Conservation (phyloP, 2,113 vertebrate species). For the Scalopus aquaticus region DNA sequence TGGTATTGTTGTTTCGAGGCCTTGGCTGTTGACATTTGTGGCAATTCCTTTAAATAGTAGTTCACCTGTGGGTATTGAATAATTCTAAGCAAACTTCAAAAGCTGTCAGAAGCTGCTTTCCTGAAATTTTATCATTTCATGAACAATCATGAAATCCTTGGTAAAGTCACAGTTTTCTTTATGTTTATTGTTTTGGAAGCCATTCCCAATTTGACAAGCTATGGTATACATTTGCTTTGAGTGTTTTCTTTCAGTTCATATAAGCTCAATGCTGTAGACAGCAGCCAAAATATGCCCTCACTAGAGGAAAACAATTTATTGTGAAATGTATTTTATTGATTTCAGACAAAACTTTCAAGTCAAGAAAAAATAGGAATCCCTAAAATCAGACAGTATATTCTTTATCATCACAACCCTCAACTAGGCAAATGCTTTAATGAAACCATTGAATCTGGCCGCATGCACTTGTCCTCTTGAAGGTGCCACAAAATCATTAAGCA, state of each 20-base stretch:
- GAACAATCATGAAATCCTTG: conserved; percentile 13
- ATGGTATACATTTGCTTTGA: neutral
- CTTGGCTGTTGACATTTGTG: conserved; percentile 1
- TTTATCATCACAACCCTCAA: neutral
- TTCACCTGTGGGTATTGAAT: conserved; percentile 23
- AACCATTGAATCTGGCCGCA: neutral
- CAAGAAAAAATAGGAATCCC: neutral
- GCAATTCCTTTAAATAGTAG: conserved; percentile 47
- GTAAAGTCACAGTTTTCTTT: conserved; percentile 12
- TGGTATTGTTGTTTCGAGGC: conserved; percentile 25
- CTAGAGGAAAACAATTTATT: conserved; percentile 55
- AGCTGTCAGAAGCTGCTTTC: conserved; percentile 31
- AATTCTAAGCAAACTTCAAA: neutral
- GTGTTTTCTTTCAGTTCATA: conserved; percentile 35
- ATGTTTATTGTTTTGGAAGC: neutral
- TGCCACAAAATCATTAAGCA: conserved; percentile 9
- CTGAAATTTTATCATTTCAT: conserved; percentile 46
- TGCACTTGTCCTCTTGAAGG: neutral
- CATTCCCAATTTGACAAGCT: conserved; percentile 44
- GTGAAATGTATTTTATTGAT: conserved; percentile 47
- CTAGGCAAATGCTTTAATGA: neutral
- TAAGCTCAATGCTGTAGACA: conserved; percentile 38
- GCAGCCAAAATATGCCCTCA: conserved; percentile 58
- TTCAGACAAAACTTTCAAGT: conserved; percentile 54
- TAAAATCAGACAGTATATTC: neutral